These are phyloP conservation scores for Poeciliopsis paucimaculata DNA, from an alignment of 2,797 vertebrate genomes.

Conservation along the genomic window DNA sequence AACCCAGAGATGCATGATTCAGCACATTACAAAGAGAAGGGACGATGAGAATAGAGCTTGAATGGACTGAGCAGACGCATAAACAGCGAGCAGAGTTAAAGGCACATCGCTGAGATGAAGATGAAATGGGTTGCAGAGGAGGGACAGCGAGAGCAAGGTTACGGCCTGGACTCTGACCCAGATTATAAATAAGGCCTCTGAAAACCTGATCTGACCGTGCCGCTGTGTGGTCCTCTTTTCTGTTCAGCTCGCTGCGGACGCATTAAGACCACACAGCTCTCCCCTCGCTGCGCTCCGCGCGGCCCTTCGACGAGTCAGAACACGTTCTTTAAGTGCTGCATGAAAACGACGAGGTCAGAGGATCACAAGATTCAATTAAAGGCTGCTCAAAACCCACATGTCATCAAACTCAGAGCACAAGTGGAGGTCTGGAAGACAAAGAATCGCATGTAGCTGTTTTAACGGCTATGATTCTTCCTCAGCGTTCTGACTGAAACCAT, in stretches of 20 bases:
- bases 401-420: neutral
- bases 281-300: conserved; percentile 14
- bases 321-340: conserved; percentile 47
- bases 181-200: conserved; percentile 70
- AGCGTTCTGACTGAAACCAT: conserved; percentile 23
- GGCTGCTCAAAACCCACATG: conserved; percentile 17
- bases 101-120: conserved; percentile 26
- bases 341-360: conserved; percentile 44
- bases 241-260: conserved; percentile 53
- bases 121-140: conserved; percentile 37
- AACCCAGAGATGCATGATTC: neutral
- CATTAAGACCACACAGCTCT: conserved; percentile 39
- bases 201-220: conserved; percentile 69
- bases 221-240: conserved; percentile 66
- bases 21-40: conserved; percentile 9
- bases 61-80: conserved; percentile 24
- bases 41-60: conserved; percentile 25
- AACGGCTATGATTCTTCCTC: conserved; percentile 6
- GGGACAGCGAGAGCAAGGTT: conserved; percentile 43
- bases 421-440: neutral
- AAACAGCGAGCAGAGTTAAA: conserved; percentile 23
- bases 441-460: conserved; percentile 15
- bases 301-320: conserved; percentile 33
- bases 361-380: conserved; percentile 5
- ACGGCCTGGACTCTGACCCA: conserved; percentile 67